Conservation (phyloP, 2,888 invertebrate genomes). For the Drosophila infuscata region DNA sequence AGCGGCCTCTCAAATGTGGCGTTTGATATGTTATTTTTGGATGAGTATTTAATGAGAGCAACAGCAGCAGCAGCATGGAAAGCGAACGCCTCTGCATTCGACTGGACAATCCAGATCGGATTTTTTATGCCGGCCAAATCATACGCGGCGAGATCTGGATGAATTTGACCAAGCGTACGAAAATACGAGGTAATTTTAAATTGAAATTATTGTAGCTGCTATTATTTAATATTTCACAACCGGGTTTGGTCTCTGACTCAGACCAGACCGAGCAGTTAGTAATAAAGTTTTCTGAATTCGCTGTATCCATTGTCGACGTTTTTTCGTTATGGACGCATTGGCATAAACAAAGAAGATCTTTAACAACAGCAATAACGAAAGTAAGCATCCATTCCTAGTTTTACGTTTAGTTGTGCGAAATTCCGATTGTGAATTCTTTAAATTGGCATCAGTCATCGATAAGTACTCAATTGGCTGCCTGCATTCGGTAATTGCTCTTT, state of each 20-base stretch:
- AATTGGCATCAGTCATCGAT: conserved; percentile 64
- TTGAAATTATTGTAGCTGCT: conserved; percentile 7
- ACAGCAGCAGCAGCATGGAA: conserved; percentile 70
- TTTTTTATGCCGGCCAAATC: conserved; percentile 83
- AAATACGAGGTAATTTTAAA: conserved; percentile 83
- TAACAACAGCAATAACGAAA: conserved; percentile 31
- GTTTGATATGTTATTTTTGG: conserved; percentile 73
- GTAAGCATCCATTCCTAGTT: conserved; percentile 42
- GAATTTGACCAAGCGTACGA: conserved; percentile 83
- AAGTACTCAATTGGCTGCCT: conserved; percentile 52
- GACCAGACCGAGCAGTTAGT: conserved; percentile 33
- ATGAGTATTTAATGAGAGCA: conserved; percentile 64
- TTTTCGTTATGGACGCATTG: conserved; percentile 69
- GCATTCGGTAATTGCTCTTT: conserved; percentile 46
- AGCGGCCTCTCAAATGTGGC: conserved; percentile 61
- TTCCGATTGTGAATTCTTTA: conserved; percentile 55
- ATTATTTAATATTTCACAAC: conserved; percentile 37
- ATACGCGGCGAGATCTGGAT: conserved; percentile 83
- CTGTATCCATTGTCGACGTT: conserved; percentile 50
- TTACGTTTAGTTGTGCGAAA: conserved; percentile 13
- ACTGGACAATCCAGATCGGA: conserved; percentile 82
- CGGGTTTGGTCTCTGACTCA: conserved; percentile 64
- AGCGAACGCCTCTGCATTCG: conserved; percentile 84
- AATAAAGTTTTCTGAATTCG: conserved; percentile 31
- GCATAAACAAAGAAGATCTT: conserved; percentile 71